phyloP scores from a whole-genome alignment of 1,140 invertebrate species.

The Vollenhovia emeryi region DNA sequence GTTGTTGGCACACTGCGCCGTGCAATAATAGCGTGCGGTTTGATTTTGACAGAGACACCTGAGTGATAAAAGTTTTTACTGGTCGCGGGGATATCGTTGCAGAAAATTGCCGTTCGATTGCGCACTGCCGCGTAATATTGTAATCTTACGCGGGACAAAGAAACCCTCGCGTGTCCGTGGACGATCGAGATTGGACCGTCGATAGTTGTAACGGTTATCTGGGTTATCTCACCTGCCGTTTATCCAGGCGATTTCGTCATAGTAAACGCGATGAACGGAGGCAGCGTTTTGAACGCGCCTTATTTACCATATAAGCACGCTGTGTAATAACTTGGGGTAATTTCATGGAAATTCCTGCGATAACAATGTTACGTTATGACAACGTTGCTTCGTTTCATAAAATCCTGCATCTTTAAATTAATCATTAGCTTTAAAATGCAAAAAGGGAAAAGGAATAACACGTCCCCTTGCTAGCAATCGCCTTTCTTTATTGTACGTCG shows the following conservation, averaged over 20 bases:
- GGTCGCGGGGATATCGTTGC: conserved; percentile 46
- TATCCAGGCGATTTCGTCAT: conserved; percentile 47
- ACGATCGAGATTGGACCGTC: conserved; percentile 66
- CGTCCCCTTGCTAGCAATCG: too few relatives aligned
- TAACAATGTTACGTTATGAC: background rate
- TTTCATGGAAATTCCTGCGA: background rate
- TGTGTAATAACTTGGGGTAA: background rate
- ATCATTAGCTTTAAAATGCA: too few relatives aligned
- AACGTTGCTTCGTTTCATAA: background rate
- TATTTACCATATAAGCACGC: background rate
- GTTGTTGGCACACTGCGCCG: conserved; percentile 12
- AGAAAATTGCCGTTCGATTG: conserved; percentile 63
- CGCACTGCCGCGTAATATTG: conserved; percentile 62
- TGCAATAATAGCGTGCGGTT: conserved; percentile 35
- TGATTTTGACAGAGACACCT: conserved; percentile 67
- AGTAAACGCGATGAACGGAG: conserved; percentile 23
- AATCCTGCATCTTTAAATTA: background rate
- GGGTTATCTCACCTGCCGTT: conserved; percentile 51
- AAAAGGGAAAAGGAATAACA: too few relatives aligned
- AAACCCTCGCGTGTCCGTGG: conserved; percentile 61
- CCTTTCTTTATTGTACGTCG: too few relatives aligned
- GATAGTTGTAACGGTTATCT: conserved; percentile 52
- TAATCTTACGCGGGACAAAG: conserved; percentile 67
- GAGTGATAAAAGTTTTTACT: conserved; percentile 65
- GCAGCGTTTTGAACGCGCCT: conserved; percentile 13